phyloP scores from a whole-genome alignment of 2,113 vertebrate genomes.

The Microtus oregoni region DNA sequence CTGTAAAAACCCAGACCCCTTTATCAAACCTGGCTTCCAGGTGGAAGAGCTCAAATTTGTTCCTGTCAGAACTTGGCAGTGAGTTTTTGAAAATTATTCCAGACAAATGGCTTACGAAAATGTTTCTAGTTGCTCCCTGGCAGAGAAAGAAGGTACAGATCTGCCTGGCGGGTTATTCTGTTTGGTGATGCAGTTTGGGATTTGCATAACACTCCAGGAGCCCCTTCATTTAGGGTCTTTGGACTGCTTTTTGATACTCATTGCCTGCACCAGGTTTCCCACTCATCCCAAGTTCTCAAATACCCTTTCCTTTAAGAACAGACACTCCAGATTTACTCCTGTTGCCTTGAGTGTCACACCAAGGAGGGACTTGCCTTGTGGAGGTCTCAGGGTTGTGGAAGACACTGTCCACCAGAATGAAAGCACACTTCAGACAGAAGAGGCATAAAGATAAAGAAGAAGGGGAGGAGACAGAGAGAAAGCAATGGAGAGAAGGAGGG shows the following conservation, averaged over 20 bases:
- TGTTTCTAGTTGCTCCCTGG: slow-evolving; percentile 53
- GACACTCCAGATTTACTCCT: background rate
- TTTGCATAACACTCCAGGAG: slow-evolving; percentile 28
- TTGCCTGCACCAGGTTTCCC: background rate
- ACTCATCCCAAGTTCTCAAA: background rate
- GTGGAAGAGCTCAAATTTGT: slow-evolving; percentile 44
- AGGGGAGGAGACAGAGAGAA: background rate
- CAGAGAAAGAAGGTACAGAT: slow-evolving; percentile 46
- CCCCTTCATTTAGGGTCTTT: background rate
- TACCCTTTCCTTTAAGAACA: background rate
- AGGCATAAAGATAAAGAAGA: background rate
- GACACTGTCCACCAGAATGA: background rate
- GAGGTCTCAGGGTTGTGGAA: background rate
- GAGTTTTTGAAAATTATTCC: slow-evolving; percentile 71
- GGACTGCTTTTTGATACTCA: background rate
- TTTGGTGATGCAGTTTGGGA: slow-evolving; percentile 7
- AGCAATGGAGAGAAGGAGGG: too few species aligned
- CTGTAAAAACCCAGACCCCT: background rate
- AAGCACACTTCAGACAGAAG: background rate
- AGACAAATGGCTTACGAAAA: slow-evolving; percentile 74
- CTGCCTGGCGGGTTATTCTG: slow-evolving; percentile 33
- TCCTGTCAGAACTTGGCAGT: slow-evolving; percentile 57
- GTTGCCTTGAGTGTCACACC: background rate
- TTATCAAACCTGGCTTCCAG: slow-evolving; percentile 25
- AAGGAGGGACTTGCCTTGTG: background rate